Evolutionary conservation across 2,888 invertebrate genomes (phyloP), one percentile per base, ranked within the genome.

Genomic region (Melinopterus prodromus): DNA sequence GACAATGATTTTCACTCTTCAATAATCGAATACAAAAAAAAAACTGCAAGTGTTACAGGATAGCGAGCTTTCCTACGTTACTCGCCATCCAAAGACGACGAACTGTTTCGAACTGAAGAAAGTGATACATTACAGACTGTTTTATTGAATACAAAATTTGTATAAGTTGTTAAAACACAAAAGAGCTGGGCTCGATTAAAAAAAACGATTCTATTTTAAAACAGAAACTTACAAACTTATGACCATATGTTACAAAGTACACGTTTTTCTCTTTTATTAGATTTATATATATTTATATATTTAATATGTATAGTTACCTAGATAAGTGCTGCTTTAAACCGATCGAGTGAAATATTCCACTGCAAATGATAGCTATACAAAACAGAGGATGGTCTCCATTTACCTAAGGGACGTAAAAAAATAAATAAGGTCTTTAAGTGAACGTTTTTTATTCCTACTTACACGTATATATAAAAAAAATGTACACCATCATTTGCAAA

Each of bases 241-340:
- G 53, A 53, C 88, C 88, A 88, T 88, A 88, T 88, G 88, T 88
- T 88, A 88, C 88, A 88, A 87, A 85, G 53, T 85, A 86, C 86
- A 86, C 87, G 84, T 76, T 53, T 12, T 53, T 53, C 53, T 53
- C 53, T 53, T 53, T 53, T 53, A 53, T 53, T 53, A 53, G 53
- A 53, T 53, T 53, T 53, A 53, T 53, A 53, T 53, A 53, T 53
- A 53, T 53, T 53, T 53, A 53, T 53, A 53, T 74, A 83, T 83
- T 84, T 80, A 81, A 83, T 80, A 79, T 84, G 84, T 85, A 80
- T 80, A 82, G 84, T 83, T 84, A 84, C 38, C 53, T 78, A 74
- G 38, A 80, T 78, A 78, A 78, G 78, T 71, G 69, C 53, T 69
- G 76, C 80, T 80, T 80, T 80, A 80, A 80, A 80, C 80, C 36